A percentile compares a stretch with the other conserved stretches of the same genome.
Conservation (phyloP, 2,113 vertebrate species). For the Macheiramphus alcinus region DNA sequence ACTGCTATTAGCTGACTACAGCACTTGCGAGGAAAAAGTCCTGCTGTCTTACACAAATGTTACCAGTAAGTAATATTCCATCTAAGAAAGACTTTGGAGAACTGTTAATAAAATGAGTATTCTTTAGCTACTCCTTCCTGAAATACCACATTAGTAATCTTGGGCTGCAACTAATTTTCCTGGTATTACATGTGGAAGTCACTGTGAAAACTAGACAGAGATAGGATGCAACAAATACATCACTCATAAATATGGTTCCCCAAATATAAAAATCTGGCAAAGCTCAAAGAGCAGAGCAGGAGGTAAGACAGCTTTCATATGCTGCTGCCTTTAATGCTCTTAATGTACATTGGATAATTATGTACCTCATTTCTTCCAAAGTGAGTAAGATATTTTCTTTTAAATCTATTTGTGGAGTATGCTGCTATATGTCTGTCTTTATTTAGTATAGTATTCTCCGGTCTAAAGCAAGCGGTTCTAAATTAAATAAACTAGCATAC, state of each 20-base stretch:
- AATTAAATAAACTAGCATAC: conserved; percentile 14
- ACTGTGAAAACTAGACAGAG: conserved; percentile 24
- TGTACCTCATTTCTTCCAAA: conserved; percentile 35
- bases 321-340: conserved; percentile 58
- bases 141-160: neutral
- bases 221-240: conserved; percentile 30
- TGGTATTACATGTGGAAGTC: neutral
- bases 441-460: neutral
- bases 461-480: neutral
- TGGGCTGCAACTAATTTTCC: neutral
- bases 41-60: neutral
- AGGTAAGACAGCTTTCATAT: conserved; percentile 58
- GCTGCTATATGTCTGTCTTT: conserved; percentile 28
- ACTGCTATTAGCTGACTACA: conserved; percentile 52
- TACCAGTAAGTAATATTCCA: neutral
- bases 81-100: neutral
- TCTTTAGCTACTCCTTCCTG: neutral
- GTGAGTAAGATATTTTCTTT: conserved; percentile 41
- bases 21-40: conserved; percentile 1
- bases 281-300: conserved; percentile 26
- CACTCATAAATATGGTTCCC: conserved; percentile 49
- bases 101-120: neutral
- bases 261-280: conserved; percentile 46
- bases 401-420: conserved; percentile 33
- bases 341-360: conserved; percentile 12